Base-by-base conservation (phyloP, 2,888 invertebrate species). In the Xestoiulus laeticollis region DNA sequence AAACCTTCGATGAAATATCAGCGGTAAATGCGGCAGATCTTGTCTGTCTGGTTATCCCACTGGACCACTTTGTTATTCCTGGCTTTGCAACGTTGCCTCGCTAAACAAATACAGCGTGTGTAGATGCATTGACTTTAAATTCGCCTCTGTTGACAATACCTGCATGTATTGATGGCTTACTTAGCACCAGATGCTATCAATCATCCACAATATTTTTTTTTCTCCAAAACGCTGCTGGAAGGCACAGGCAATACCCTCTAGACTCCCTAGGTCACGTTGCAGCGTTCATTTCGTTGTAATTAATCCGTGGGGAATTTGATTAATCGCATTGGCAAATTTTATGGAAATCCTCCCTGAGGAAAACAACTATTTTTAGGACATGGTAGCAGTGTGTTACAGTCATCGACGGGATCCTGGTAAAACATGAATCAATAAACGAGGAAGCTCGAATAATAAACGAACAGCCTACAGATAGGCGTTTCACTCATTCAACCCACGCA, bases 371-470 rank as follows among this genome's bases (percentile, higher is more conserved):
- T 48, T 48, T 48, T 48, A 14, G 14, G 16, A 48, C 14, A 14
- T 19, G 4, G 48, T 14, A 48, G 1, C 14, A 10, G 22, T n/a
- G n/a, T 59, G 59, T 59, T 59, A 6, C n/a, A n/a, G 59, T 8
- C 59, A n/a, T 59, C n/a, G 19, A n/a, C 59, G 19, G 59, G 59
- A 59, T 59, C 6, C 59, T 22, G 22, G 3, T 22, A 59, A n/a
- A 16, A 22, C 22, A 59, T 59, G n/a, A 59, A 59, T 59, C 59
- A 59, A 59, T 59, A 59, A 59, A 59, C 59, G 59, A 59, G 59
- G 59, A 59, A 59, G 59, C 59, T 19, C 19, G 59, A 16, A 59
- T 59, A 59, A 59, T 59, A 59, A 59, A 59, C 8, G 59, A n/a
- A 19, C 3, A 59, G n/a, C 59, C 59, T 59, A 59, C 59, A 59